Conservation (phyloP, 2,113 vertebrate species). For the Eonycteris spelaea region DNA sequence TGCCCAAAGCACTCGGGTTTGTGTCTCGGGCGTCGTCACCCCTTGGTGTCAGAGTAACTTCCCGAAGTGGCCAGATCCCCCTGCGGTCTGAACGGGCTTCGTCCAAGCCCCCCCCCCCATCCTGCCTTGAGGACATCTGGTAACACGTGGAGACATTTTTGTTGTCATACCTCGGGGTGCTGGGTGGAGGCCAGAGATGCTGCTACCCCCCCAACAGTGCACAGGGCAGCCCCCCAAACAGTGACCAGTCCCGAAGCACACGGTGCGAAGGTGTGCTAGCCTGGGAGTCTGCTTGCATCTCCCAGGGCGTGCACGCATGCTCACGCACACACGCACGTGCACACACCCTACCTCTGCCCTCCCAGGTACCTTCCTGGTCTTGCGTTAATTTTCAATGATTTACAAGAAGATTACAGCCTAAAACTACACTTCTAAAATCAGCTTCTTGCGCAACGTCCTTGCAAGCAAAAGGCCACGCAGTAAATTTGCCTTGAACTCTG, state of each 20-base stretch:
- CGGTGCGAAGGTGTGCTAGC: too few species aligned
- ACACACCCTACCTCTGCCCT: not conserved
- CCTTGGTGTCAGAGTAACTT: too few species aligned
- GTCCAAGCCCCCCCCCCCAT: too few species aligned
- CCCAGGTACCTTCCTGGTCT: not conserved
- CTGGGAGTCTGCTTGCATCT: too few species aligned
- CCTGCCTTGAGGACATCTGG: not conserved
- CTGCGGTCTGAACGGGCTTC: too few species aligned
- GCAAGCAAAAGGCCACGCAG: not conserved
- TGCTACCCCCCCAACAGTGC: not conserved
- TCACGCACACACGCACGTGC: too few species aligned
- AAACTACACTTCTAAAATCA: conserved; percentile 19
- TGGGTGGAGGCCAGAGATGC: not conserved
- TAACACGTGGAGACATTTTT: not conserved
- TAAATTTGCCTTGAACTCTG: not conserved
- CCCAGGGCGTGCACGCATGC: too few species aligned
- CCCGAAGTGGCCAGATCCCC: too few species aligned
- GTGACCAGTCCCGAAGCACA: too few species aligned
- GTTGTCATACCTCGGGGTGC: too few species aligned
- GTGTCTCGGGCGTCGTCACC: too few species aligned
- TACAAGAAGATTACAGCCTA: conserved; percentile 19
- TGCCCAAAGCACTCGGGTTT: too few species aligned
- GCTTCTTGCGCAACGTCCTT: conserved; percentile 13
- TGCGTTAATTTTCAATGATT: conserved; percentile 23
- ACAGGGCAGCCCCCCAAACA: not conserved